Percentiles rank a stretch among this genome's conserved stretches.
Evolutionary conservation across 2,113 vertebrate genomes (phyloP).

Genomic region (Osmerus eperlanus): DNA sequence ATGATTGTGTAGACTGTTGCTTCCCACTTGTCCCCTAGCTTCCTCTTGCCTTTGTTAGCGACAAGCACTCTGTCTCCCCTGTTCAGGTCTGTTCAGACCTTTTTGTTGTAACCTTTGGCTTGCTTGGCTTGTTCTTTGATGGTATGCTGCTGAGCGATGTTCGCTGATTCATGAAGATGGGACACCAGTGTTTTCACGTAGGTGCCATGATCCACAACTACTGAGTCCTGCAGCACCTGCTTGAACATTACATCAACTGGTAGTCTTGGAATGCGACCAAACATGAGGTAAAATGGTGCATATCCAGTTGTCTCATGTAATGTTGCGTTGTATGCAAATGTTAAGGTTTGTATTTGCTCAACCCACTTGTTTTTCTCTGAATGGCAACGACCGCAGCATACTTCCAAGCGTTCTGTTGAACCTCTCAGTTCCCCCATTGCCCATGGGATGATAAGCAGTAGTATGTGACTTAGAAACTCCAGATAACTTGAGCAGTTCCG

Average conservation of each 20-base stretch:
- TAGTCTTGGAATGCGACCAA: constrained; percentile 11
- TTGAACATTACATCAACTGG: constrained; percentile 17
- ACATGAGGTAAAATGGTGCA: constrained; percentile 6
- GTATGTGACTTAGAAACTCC: too few species aligned
- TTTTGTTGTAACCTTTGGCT: background rate
- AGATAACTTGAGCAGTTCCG: too few species aligned
- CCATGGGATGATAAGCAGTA: too few species aligned
- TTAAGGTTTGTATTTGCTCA: too few species aligned
- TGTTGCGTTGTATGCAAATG: too few species aligned
- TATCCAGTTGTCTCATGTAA: too few species aligned
- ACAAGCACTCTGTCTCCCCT: constrained; percentile 6
- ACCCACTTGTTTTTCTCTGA: background rate
- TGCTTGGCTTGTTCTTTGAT: constrained; percentile 12
- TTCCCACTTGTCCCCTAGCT: constrained; percentile 11
- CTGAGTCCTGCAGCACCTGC: background rate
- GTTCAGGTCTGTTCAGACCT: constrained; percentile 1
- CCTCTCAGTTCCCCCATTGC: constrained; percentile 15
- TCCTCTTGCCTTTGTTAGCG: constrained; percentile 6
- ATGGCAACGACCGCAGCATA: background rate
- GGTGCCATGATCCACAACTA: background rate
- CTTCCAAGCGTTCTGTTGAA: background rate
- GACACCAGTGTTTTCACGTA: constrained; percentile 17
- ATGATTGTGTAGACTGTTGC: constrained; percentile 8
- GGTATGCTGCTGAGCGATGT: constrained; percentile 14
- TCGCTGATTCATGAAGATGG: background rate